These are phyloP conservation scores for Drosophila oshimai DNA, from an alignment of 1,140 invertebrate genomes.

Conservation along the genomic window DNA sequence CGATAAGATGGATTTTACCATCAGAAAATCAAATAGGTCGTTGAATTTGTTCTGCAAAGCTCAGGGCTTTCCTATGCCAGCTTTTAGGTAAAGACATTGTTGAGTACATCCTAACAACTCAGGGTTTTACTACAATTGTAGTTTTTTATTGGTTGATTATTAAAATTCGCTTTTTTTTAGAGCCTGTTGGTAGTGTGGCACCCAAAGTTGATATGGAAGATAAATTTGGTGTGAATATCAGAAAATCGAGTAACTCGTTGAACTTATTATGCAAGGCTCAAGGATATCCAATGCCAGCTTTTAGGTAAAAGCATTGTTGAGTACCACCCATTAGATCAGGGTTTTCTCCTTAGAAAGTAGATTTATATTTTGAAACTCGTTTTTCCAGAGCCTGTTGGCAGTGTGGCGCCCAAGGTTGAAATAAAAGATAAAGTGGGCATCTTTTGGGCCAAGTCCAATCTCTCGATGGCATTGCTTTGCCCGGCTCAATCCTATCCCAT, in stretches of 20 bases:
- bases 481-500: slow-evolving; percentile 90
- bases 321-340: neutral
- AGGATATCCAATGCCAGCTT: slow-evolving; percentile 86
- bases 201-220: slow-evolving; percentile 85
- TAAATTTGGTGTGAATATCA: slow-evolving; percentile 51
- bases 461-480: slow-evolving; percentile 85
- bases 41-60: slow-evolving; percentile 84
- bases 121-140: too few relatives aligned
- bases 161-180: slow-evolving; percentile 79
- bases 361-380: neutral
- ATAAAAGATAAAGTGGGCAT: slow-evolving; percentile 83
- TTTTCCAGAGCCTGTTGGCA: slow-evolving; percentile 83
- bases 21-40: slow-evolving; percentile 33
- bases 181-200: slow-evolving; percentile 87
- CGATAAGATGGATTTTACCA: slow-evolving; percentile 62
- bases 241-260: slow-evolving; percentile 10
- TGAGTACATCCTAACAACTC: neutral
- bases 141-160: too few relatives aligned
- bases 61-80: slow-evolving; percentile 87
- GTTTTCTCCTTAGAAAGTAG: slow-evolving; percentile 35
- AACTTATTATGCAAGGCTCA: slow-evolving; percentile 85
- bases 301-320: slow-evolving; percentile 84
- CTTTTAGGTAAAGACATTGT: slow-evolving; percentile 85
- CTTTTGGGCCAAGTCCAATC: slow-evolving; percentile 59
- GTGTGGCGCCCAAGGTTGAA: slow-evolving; percentile 86